Evolutionary conservation across 2,888 invertebrate genomes (phyloP), one percentile per base, ranked within the genome.

Genomic region (Scrobipalpa atriplicella): DNA sequence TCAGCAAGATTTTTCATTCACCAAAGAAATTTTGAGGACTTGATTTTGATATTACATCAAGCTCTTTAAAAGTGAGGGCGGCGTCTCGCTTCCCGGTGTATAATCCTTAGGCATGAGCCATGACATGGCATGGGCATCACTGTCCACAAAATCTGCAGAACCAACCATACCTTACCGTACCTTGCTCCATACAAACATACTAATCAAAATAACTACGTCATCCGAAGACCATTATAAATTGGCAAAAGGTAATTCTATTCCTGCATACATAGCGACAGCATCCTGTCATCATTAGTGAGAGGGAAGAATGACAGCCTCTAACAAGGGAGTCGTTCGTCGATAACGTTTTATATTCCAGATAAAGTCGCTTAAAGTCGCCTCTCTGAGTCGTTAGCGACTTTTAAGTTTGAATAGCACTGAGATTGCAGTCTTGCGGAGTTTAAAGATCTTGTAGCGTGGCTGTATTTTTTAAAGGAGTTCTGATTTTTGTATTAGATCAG

Each of bases 281-380:
- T 29, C 58, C 43, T 60, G 65, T 60, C 65, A 60, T 60, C 65
- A 65, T 65, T 65, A 65, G 58, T 58, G 65, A 21, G 43, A 21
- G 5, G 39, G 41, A 56, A 56, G 29, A 18, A 52, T 58, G 65
- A 65, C 65, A 29, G 36, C 43, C 16, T 10, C 60, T 65, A 65
- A 65, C 65, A 41, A 65, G 65, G 43, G 58, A 29, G 19, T 62
- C 61, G 61, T 62, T 62, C 16, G 16, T 41, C 61, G 41, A 62
- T 62, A 62, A 39, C 41, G 41, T 62, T 62, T 41, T 41, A 62
- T 43, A 62, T 41, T 62, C 38, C 54, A 56, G 41, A 62, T 60
- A 60, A 36, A 36, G 60, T 60, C 60, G 60, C 60, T 38, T 60
- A 16, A 38, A 38, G 54, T 56, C 13, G 21, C 10, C 21, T 21